phyloP scores from a whole-genome alignment of 2,797 vertebrate species.

The Chelon auratus region DNA sequence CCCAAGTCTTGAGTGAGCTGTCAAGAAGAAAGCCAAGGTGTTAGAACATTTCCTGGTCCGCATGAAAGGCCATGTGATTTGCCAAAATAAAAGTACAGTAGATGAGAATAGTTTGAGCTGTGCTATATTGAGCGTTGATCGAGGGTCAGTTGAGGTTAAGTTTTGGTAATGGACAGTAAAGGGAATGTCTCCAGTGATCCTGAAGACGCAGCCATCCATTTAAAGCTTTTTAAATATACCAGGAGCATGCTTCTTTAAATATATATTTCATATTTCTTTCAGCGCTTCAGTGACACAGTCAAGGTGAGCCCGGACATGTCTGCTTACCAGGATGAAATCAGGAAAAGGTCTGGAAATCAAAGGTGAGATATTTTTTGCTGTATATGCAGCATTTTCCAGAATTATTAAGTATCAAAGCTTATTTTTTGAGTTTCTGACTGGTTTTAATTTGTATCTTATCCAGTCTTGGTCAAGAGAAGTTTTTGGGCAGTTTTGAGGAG shows the following conservation, averaged over 20 bases:
- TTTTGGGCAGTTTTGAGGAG: conserved; percentile 81
- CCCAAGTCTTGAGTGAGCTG: conserved; percentile 36
- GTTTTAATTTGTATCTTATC: background rate
- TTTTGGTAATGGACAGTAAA: conserved; percentile 30
- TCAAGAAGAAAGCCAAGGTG: conserved; percentile 16
- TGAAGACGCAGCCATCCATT: conserved; percentile 20
- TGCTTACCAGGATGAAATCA: conserved; percentile 87
- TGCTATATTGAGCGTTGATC: conserved; percentile 30
- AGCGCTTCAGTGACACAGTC: conserved; percentile 90
- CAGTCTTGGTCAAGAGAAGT: conserved; percentile 74
- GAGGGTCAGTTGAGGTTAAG: conserved; percentile 33
- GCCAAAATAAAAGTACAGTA: conserved; percentile 28
- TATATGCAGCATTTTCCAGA: background rate
- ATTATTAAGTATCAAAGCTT: background rate
- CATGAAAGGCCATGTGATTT: conserved; percentile 17
- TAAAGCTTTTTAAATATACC: conserved; percentile 29
- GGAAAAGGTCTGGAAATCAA: conserved; percentile 81
- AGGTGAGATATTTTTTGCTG: conserved; percentile 78
- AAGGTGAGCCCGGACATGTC: conserved; percentile 89
- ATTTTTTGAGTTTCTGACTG: conserved; percentile 11
- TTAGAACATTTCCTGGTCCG: conserved; percentile 19
- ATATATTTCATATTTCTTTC: conserved; percentile 32
- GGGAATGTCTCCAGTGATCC: conserved; percentile 7
- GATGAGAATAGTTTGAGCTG: conserved; percentile 30
- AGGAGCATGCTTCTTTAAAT: background rate